phyloP scores from a whole-genome alignment of 2,797 vertebrate genomes.

The Brotula barbata region DNA sequence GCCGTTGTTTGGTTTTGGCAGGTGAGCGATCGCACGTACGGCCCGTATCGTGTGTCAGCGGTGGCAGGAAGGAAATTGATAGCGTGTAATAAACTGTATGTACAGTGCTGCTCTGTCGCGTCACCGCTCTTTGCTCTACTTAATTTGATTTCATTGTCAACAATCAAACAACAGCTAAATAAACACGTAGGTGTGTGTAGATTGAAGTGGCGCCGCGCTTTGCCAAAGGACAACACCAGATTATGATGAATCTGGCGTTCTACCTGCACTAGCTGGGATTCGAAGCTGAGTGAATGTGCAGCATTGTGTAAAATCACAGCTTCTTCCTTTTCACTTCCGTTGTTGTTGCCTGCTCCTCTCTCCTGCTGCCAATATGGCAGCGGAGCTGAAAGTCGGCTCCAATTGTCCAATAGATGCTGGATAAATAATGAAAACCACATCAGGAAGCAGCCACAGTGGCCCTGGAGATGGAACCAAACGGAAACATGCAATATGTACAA shows the following conservation, averaged over 20 bases:
- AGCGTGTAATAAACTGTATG: constrained; percentile 35
- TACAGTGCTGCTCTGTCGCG: constrained; percentile 9
- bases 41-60: constrained; percentile 42
- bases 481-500: constrained; percentile 74
- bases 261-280: constrained; percentile 44
- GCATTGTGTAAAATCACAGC: constrained; percentile 27
- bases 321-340: constrained; percentile 53
- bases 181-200: constrained; percentile 35
- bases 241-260: constrained; percentile 36
- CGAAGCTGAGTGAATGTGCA: constrained; percentile 42
- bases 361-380: constrained; percentile 64
- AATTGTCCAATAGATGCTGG: constrained; percentile 70
- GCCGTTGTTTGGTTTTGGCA: constrained; percentile 70
- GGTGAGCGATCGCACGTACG: constrained; percentile 64
- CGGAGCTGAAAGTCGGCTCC: constrained; percentile 49
- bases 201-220: constrained; percentile 10
- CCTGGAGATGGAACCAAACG: constrained; percentile 67
- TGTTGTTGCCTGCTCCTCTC: constrained; percentile 45
- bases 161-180: constrained; percentile 39
- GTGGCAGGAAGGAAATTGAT: constrained; percentile 48
- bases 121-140: constrained; percentile 30
- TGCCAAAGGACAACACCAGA: constrained; percentile 38
- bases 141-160: constrained; percentile 44
- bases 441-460: constrained; percentile 67
- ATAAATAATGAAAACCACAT: constrained; percentile 77